Conservation (phyloP, 2,113 vertebrate species). For the Aleadryas rufinucha region DNA sequence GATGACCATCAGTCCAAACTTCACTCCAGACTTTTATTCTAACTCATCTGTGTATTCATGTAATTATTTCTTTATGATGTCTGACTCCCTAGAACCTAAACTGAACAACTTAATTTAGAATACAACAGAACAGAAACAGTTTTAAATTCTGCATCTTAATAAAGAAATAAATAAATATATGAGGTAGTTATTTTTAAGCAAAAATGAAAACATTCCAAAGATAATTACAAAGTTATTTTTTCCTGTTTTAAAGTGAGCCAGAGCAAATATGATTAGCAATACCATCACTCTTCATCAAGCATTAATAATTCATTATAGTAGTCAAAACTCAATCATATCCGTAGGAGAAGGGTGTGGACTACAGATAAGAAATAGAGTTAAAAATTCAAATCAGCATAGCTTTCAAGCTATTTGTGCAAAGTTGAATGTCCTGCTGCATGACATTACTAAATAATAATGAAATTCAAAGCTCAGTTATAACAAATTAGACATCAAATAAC, state of each 20-base stretch:
- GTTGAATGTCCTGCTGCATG: neutral
- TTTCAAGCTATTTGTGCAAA: neutral
- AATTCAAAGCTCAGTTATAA: neutral
- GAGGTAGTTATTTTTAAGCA: neutral
- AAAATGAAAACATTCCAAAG: neutral
- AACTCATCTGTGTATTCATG: neutral
- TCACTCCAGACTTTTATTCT: neutral
- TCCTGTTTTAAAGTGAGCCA: neutral
- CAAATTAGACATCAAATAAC: neutral
- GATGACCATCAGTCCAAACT: neutral
- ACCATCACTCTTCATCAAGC: neutral
- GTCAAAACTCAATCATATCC: neutral
- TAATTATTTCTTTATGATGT: neutral
- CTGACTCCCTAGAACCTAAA: neutral
- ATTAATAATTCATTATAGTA: neutral
- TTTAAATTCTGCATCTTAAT: neutral
- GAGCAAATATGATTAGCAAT: neutral
- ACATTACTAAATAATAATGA: neutral
- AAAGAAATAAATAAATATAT: neutral
- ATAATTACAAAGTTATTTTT: neutral
- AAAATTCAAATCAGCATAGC: neutral
- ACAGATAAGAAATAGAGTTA: neutral
- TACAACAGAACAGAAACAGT: neutral
- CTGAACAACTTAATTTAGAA: neutral
- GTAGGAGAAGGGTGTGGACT: neutral